A percentile compares a stretch with the other conserved stretches of the same genome.
phyloP scores from a whole-genome alignment of 2,113 vertebrate genomes.

The Cyprinodon brontotheroides region DNA sequence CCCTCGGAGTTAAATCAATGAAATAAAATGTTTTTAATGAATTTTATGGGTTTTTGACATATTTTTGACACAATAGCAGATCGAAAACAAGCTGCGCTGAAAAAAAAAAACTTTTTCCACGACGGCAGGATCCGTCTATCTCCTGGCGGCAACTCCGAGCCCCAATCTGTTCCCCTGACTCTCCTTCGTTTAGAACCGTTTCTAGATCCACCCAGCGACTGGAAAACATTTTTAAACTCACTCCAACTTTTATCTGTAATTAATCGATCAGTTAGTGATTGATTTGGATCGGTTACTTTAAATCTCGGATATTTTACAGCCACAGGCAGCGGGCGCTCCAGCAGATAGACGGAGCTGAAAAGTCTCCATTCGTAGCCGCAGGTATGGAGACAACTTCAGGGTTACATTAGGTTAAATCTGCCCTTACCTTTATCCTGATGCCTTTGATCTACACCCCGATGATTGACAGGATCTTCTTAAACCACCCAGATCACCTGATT shows the following conservation, averaged over 20 bases:
- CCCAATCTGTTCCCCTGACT: constrained; percentile 26
- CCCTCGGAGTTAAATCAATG: too few species aligned
- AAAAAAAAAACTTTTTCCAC: constrained; percentile 50
- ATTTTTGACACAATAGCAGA: background rate
- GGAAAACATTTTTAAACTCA: background rate
- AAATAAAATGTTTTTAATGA: background rate
- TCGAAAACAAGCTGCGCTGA: background rate
- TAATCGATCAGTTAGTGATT: fast-evolving
- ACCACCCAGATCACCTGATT: background rate
- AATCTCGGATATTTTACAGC: background rate
- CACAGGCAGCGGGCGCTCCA: background rate
- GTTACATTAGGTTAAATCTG: constrained; percentile 1
- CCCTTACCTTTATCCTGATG: constrained; percentile 33
- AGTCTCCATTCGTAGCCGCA: constrained; percentile 26
- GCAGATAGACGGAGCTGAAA: constrained; percentile 45
- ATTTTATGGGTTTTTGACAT: too few species aligned
- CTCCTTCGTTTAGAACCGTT: background rate
- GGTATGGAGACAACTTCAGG: constrained; percentile 37
- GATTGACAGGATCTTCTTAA: background rate
- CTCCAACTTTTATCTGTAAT: too few species aligned
- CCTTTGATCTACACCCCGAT: background rate
- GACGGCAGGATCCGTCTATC: constrained; percentile 49
- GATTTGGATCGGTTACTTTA: background rate
- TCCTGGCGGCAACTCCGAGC: constrained; percentile 18
- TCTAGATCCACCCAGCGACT: fast-evolving